Base-by-base conservation (phyloP, 1,140 invertebrate genomes). In the Bradysia coprophila region DNA sequence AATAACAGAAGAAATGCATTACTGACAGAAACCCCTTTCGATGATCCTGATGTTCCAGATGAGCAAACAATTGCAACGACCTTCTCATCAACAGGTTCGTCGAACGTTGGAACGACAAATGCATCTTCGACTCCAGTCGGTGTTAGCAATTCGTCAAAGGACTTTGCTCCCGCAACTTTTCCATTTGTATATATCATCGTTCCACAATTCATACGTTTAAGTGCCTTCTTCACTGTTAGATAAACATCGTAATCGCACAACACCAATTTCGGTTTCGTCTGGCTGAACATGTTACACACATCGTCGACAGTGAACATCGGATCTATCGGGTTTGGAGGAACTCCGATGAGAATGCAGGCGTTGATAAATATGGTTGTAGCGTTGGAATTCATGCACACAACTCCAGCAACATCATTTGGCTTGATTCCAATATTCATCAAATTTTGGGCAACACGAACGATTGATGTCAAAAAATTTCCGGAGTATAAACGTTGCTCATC, bases 41-140 rank as follows among this genome's bases (percentile, higher is more conserved):
- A 80, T 13, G 73, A 52, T 33, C 84, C 80, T 20, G 80, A 84
- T 2, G 82, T 85, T 13, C 81, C 82, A 42, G 77, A 81, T 0
- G 80, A 71, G 41, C 55, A 63, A 0, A 68, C 48, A 45, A 71
- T 59, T 5, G 56, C 50, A 10, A 55, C 54, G 3, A 55, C 56
- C 41, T 56, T 52, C 43, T 58, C 55, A 1, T 51, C 53, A 6
- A 55, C 57, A 33, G 10, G 42, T 38, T 19, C 50, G 45, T 4
- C 46, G 38, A 10, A 50, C 15, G 15, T 52, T 13, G 10, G 11
- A 13, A 41, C 21, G 49, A 44, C 20, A 28, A 28, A 28, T 48
- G 41, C 16, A 56, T 49, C 21, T 43, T 60, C 57, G 1, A 44
- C 42, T 28, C 49, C 53, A 13, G 57, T 58, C 3, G 52, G 49